A percentile compares a stretch with the other conserved stretches of the same genome.
These are phyloP conservation scores for Clarias platycephalus DNA, from an alignment of 2,797 vertebrate species.

Conservation along the genomic window DNA sequence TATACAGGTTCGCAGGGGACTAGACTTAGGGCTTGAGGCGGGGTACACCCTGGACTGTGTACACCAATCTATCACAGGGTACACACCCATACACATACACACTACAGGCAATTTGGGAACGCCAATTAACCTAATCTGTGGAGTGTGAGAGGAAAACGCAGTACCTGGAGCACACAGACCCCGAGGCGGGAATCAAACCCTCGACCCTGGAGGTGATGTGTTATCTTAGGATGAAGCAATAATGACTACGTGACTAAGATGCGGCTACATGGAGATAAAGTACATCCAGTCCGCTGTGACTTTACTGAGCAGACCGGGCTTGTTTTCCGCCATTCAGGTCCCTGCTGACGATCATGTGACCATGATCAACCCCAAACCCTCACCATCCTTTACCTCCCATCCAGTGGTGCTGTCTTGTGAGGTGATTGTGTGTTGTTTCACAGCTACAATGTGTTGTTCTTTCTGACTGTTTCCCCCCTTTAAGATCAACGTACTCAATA, in stretches of 20 bases:
- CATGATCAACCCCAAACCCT: slow-evolving; percentile 14
- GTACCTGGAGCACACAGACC: too few relatives aligned
- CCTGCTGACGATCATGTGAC: not conserved
- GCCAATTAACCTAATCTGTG: too few relatives aligned
- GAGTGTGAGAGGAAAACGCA: too few relatives aligned
- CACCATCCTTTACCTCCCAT: slow-evolving; percentile 44
- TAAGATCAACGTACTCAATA: slow-evolving; percentile 36
- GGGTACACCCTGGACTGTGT: too few relatives aligned
- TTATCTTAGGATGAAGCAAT: slow-evolving; percentile 24
- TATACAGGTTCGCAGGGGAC: too few relatives aligned
- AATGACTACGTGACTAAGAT: slow-evolving; percentile 1
- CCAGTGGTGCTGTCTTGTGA: slow-evolving; percentile 71
- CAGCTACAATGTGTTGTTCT: slow-evolving; percentile 57
- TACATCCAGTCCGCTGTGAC: not conserved
- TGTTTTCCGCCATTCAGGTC: not conserved
- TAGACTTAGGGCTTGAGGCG: too few relatives aligned
- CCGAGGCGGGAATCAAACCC: too few relatives aligned
- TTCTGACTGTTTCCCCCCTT: slow-evolving; percentile 26
- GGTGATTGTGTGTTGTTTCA: slow-evolving; percentile 70
- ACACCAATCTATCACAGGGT: too few relatives aligned
- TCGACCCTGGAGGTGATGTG: too few relatives aligned
- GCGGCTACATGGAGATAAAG: not conserved
- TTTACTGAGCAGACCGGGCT: not conserved
- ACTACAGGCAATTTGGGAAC: too few relatives aligned
- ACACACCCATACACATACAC: too few relatives aligned